A percentile compares a stretch with the other conserved stretches of the same genome.
Conservation (phyloP, 2,888 invertebrate genomes). For the Pediacus dermestoides region DNA sequence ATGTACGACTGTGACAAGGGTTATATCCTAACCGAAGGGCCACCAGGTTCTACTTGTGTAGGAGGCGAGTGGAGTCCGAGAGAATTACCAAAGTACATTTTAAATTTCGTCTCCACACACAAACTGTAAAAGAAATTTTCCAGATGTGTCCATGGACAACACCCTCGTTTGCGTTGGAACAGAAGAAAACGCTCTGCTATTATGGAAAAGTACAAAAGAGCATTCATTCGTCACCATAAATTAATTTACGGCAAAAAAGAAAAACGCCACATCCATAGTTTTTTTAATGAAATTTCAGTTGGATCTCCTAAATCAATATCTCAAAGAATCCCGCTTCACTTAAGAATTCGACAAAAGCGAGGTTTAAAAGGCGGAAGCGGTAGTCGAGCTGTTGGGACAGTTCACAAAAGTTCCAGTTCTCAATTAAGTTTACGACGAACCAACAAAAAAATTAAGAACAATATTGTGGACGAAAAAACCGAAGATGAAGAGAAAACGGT, state of each 20-base stretch:
- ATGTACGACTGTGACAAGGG: slow-evolving; percentile 95
- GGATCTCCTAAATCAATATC: slow-evolving; percentile 11
- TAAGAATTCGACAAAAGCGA: slow-evolving; percentile 23
- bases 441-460: slow-evolving; percentile 31
- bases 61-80: slow-evolving; percentile 92
- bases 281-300: slow-evolving; percentile 24
- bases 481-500: slow-evolving; percentile 31
- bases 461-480: slow-evolving; percentile 26
- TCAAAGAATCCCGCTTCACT: slow-evolving; percentile 11
- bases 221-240: slow-evolving; percentile 38
- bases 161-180: slow-evolving; percentile 82
- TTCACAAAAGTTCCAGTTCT: slow-evolving; percentile 39
- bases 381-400: slow-evolving; percentile 41
- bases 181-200: slow-evolving; percentile 61
- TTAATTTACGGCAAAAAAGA: slow-evolving; percentile 30
- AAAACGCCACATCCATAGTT: slow-evolving; percentile 46
- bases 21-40: slow-evolving; percentile 80
- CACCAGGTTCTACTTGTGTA: slow-evolving; percentile 91
- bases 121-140: background rate
- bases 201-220: slow-evolving; percentile 41
- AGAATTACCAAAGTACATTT: slow-evolving; percentile 75
- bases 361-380: slow-evolving; percentile 42
- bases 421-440: slow-evolving; percentile 37
- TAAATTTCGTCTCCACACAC: no score
- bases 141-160: slow-evolving; percentile 79